Evolutionary conservation across 1,140 invertebrate species (phyloP), one percentile per base, ranked within the genome.

Genomic region (Lepidurus couesii): DNA sequence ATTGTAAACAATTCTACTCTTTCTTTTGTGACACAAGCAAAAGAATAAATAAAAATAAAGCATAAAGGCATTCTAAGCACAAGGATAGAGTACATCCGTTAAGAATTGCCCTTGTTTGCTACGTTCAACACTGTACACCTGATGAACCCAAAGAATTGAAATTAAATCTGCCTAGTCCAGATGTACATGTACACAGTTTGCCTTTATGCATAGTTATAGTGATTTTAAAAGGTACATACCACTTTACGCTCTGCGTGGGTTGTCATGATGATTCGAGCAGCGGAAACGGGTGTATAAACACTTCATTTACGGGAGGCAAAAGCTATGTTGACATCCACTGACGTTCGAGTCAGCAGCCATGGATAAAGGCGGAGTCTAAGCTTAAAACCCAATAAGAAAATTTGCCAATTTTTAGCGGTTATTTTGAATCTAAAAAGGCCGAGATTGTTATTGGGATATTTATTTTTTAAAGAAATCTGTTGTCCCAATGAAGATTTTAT

Each of bases 251-350:
- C 53, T 16, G 53, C 53, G 53, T 65, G 53, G 21, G 9, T 65
- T 65, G 53, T 65, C 53, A 65, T 65, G 53, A 65, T 65, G 13
- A 65, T 65, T 65, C 13, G 1, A 65, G n/a, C n/a, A 13, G 13
- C 53, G 53, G 53, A 16, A 65, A 65, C 53, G 16, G 53, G 7
- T 65, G 34, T 34, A 34, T 34, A 34, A 34, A 34, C 53, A 65
- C 53, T 65, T 65, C 53, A 65, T 65, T 65, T 65, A 65, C 53
- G 13, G 21, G 13, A 65, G 6, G n/a, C 8, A 65, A 65, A 65
- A n/a, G 53, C 9, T 65, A 13, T 65, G 53, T 65, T 65, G 53
- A 65, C 53, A 65, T 65, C 53, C 53, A 13, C 53, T 65, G n/a
- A 13, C 53, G 16, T n/a, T 65, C 16, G 53, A 21, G 9, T 2